Conservation (phyloP, 2,113 vertebrate species). For the Sylvicapra grimmia region DNA sequence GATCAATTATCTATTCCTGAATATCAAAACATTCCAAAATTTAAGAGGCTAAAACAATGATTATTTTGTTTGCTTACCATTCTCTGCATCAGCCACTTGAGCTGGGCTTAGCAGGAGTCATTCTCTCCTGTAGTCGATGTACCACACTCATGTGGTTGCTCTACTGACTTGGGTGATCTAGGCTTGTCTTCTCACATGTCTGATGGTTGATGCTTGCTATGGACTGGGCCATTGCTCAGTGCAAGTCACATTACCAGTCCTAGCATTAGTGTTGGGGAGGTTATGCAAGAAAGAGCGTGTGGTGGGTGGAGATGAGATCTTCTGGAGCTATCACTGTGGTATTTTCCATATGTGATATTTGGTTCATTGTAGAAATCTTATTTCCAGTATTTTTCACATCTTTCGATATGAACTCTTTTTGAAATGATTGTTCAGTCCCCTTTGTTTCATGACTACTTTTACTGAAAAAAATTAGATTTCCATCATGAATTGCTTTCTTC, state of each 20-base stretch:
- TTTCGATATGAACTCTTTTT: background rate
- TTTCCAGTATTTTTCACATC: background rate
- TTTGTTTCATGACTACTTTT: background rate
- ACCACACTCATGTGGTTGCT: too few relatives aligned
- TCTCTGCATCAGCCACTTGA: background rate
- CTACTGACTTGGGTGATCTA: background rate
- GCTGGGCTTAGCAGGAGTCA: background rate
- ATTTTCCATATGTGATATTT: background rate
- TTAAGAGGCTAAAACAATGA: background rate
- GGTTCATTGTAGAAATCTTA: background rate
- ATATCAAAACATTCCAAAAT: background rate
- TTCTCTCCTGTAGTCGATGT: background rate
- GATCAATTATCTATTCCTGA: background rate
- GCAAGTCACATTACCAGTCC: background rate
- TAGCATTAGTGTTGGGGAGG: background rate
- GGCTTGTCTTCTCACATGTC: background rate
- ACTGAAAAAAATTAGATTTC: background rate
- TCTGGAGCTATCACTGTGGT: background rate
- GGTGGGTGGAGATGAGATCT: background rate
- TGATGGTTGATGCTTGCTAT: background rate
- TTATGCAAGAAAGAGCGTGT: too few relatives aligned
- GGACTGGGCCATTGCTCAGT: background rate
- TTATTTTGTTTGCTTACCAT: background rate
- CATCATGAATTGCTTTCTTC: background rate
- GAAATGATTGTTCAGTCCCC: background rate